Conservation (phyloP, 2,797 vertebrate species). For the Sciaenops ocellatus region DNA sequence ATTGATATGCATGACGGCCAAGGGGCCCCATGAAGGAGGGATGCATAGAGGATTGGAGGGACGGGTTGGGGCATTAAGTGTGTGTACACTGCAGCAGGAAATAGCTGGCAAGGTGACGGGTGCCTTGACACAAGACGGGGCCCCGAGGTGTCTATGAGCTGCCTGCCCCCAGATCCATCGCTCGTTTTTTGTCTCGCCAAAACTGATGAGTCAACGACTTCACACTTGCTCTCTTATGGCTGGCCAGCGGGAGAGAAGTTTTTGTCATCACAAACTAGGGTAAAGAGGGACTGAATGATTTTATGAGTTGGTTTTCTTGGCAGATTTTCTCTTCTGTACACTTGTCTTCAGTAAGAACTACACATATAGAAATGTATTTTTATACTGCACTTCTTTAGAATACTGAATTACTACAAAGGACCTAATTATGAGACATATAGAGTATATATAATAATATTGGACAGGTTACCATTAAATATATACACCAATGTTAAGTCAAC, state of each 20-base stretch:
- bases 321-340: not conserved
- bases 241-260: slow-evolving; percentile 24
- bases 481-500: not conserved
- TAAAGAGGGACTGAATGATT: not conserved
- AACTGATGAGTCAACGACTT: slow-evolving; percentile 57
- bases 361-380: not conserved
- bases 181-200: slow-evolving; percentile 40
- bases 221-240: slow-evolving; percentile 27
- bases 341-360: slow-evolving; percentile 13
- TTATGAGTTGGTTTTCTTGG: slow-evolving; percentile 6
- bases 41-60: slow-evolving; percentile 70
- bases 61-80: slow-evolving; percentile 75
- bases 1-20: slow-evolving; percentile 87
- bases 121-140: slow-evolving; percentile 74
- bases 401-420: not conserved
- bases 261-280: slow-evolving; percentile 8
- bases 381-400: not conserved
- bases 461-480: not conserved
- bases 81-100: slow-evolving; percentile 81
- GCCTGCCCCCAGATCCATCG: slow-evolving; percentile 46
- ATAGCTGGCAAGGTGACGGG: slow-evolving; percentile 79
- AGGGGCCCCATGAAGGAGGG: slow-evolving; percentile 72
- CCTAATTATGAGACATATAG: not conserved
- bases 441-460: not conserved
- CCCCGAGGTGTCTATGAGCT: slow-evolving; percentile 59